Base-by-base conservation (phyloP, 2,113 vertebrate species). In the Phylloscopus trochiloides region DNA sequence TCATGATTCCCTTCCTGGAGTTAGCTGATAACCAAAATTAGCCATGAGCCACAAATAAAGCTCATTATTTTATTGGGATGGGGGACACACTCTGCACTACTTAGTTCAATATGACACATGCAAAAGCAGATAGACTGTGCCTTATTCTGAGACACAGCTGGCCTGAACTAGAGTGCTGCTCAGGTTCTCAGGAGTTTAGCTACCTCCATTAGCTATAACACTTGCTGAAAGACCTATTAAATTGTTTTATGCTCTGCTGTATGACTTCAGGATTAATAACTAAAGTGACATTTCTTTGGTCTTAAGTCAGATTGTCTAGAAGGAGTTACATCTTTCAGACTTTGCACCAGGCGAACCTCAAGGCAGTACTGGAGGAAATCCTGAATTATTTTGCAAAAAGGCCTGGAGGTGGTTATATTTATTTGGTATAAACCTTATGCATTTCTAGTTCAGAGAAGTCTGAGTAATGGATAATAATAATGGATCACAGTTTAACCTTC, bases 401-500 rank as follows among this genome's bases (percentile, higher is more conserved):
- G 24, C 34, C 61, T 76, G 54, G 50, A 63, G 17, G 55, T 14
- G 26, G 28, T 68, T 86, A 45, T 54, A 12, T 34, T 68, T 81
- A 48, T 61, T 75, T 80, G 5, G 20, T 83, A 36, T 38, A 90
- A 90, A 65, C 15, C 28, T 34, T 57, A 52, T 0, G 0, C 20
- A n/a, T 94, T 84, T 89, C 31, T 77, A 85, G 31, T 77, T 81
- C 58, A 74, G 59, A 77, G n/a, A 79, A 74, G 20, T 31, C 57
- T 91, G 54, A 89, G 54, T 62, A 90, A 74, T 20, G 32, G 65
- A 68, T 84, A 86, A 54, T 13, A 70, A 78, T 42, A 63, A 71
- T 1, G 9, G 42, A 92, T 76, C 88, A 87, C 47, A 84, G 32
- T 91, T 96, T 91, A 96, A 84, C 83, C 47, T 87, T 90, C 21